phyloP scores from a whole-genome alignment of 1,140 invertebrate genomes.

The Drosophila nigromelanica region DNA sequence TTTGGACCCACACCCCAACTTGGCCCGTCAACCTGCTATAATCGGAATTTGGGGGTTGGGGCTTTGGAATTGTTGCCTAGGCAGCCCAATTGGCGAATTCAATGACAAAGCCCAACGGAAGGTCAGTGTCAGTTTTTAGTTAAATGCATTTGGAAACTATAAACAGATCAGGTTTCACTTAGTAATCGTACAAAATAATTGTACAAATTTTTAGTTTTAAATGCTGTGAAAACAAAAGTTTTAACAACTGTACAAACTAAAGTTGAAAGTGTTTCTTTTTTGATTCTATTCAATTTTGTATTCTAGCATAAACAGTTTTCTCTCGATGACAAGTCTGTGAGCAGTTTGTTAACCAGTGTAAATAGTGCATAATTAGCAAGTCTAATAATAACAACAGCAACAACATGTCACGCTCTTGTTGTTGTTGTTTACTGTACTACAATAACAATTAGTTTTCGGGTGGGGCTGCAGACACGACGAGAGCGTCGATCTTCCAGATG shows the following conservation, averaged over 20 bases:
- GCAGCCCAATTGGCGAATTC: constrained; percentile 47
- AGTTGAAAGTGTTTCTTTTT: background rate
- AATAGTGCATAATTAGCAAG: constrained; percentile 74
- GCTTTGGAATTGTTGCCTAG: constrained; percentile 42
- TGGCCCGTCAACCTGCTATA: background rate
- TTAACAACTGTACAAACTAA: constrained; percentile 2
- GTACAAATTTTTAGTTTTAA: too few species aligned
- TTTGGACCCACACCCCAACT: constrained; percentile 44
- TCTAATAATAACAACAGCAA: constrained; percentile 43
- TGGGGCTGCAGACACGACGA: constrained; percentile 45
- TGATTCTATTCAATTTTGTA: too few species aligned
- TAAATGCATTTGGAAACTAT: too few species aligned
- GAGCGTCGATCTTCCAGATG: constrained; percentile 31
- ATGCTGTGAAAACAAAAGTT: background rate
- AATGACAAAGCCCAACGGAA: constrained; percentile 61
- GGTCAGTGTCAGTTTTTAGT: constrained; percentile 55
- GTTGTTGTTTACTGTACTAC: constrained; percentile 52
- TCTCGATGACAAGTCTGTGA: too few species aligned
- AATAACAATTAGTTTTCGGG: constrained; percentile 71
- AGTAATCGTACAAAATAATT: too few species aligned
- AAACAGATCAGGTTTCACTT: too few species aligned
- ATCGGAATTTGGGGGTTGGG: background rate
- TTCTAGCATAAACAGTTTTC: constrained; percentile 19
- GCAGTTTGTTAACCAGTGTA: constrained; percentile 65
- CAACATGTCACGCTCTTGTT: constrained; percentile 51